A percentile compares a stretch with the other conserved stretches of the same genome.
Evolutionary conservation across 2,888 invertebrate genomes (phyloP).

Genomic region (Alloplasta piceator): DNA sequence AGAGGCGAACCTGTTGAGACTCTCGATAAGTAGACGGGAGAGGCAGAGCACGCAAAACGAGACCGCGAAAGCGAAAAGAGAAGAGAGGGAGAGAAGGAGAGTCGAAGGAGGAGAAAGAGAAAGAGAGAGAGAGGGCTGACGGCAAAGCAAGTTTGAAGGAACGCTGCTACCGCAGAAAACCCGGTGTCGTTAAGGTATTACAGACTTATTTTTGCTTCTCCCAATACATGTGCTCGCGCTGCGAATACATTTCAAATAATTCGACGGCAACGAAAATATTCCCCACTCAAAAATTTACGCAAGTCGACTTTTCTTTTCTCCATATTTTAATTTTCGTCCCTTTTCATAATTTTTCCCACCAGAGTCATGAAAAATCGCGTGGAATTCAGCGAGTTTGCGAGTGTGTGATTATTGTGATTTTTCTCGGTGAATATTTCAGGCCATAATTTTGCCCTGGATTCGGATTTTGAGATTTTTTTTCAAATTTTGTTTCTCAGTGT

Average conservation of each 20-base stretch:
- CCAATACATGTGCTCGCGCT: constrained; percentile 56
- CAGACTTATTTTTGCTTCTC: constrained; percentile 61
- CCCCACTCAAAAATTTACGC: background rate
- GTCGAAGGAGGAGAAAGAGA: constrained; percentile 13
- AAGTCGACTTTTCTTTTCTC: background rate
- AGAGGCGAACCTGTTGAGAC: constrained; percentile 46
- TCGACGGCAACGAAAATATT: background rate
- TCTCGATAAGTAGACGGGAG: constrained; percentile 30
- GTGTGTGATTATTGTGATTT: background rate
- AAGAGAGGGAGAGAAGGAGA: constrained; percentile 41
- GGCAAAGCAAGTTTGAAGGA: constrained; percentile 54
- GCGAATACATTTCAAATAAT: background rate
- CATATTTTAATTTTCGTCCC: background rate
- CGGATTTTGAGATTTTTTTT: background rate
- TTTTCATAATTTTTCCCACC: background rate
- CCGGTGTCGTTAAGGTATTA: constrained; percentile 72
- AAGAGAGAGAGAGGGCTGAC: constrained; percentile 41
- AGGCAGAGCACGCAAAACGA: background rate
- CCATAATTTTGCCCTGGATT: background rate
- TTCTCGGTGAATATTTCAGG: background rate
- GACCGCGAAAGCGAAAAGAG: constrained; percentile 34
- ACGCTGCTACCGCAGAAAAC: constrained; percentile 66
- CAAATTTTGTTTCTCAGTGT: background rate
- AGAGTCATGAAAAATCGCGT: too few relatives aligned
- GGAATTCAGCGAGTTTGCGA: background rate